Evolutionary conservation across 1,140 invertebrate genomes (phyloP).

Genomic region (Drosophila nikananu): DNA sequence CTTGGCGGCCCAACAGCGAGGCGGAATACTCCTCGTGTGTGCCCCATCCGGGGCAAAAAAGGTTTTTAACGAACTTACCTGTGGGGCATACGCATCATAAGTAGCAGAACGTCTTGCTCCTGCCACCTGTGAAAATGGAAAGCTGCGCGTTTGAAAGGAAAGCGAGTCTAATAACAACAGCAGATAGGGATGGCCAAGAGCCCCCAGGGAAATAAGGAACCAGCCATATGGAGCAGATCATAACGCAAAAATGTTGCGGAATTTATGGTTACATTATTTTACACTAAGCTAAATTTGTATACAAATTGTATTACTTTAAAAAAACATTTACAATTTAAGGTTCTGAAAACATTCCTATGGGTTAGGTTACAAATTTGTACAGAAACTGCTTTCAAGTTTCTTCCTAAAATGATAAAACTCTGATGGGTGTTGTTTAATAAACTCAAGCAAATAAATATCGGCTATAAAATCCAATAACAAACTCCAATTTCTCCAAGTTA

Average conservation of each 20-base stretch:
- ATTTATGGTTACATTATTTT: constrained; percentile 6
- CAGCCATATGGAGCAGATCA: constrained; percentile 29
- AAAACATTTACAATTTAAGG: neutral
- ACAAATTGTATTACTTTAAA: neutral
- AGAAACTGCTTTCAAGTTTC: neutral
- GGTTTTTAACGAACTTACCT: constrained; percentile 71
- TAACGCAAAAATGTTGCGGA: constrained; percentile 15
- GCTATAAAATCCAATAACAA: neutral
- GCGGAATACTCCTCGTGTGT: constrained; percentile 15
- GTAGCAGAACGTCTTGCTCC: constrained; percentile 47
- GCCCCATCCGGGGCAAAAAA: constrained; percentile 55
- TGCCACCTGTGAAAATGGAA: constrained; percentile 50
- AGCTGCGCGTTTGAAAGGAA: constrained; percentile 9
- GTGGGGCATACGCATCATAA: constrained; percentile 65
- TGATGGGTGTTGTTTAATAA: neutral
- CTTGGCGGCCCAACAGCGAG: constrained; percentile 48
- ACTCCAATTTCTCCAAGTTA: neutral
- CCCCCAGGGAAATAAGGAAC: constrained; percentile 26
- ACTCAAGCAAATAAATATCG: neutral
- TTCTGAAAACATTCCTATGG: neutral
- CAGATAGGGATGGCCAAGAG: constrained; percentile 33
- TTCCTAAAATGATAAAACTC: neutral
- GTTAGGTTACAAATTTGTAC: neutral
- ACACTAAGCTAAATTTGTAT: neutral
- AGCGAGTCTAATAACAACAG: constrained; percentile 28